These are phyloP conservation scores for Pseudomyrmex gracilis DNA, from an alignment of 1,140 invertebrate genomes.

Conservation along the genomic window DNA sequence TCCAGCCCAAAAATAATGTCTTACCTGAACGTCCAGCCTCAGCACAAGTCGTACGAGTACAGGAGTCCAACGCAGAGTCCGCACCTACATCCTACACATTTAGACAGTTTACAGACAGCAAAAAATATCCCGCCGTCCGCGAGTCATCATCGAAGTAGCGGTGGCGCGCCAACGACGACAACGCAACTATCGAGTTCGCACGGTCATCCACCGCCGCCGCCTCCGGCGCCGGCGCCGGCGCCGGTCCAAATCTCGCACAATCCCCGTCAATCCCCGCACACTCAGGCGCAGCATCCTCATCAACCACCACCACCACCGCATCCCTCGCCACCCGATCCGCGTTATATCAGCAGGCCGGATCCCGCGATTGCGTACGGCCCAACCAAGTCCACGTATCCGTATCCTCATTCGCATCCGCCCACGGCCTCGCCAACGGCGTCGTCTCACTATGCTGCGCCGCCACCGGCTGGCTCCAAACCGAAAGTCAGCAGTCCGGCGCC, in stretches of 20 bases:
- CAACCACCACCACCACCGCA: conserved; percentile 79
- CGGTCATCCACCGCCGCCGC: conserved; percentile 71
- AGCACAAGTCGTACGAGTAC: conserved; percentile 86
- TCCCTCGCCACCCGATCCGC: conserved; percentile 85
- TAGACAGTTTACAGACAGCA: conserved; percentile 77
- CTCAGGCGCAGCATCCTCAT: conserved; percentile 75
- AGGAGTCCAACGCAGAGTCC: conserved; percentile 87
- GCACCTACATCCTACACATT: conserved; percentile 82
- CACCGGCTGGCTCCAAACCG: conserved; percentile 86
- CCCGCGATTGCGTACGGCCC: conserved; percentile 76
- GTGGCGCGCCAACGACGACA: conserved; percentile 73
- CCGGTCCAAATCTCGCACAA: conserved; percentile 80
- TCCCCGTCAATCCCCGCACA: conserved; percentile 81
- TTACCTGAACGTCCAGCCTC: conserved; percentile 87
- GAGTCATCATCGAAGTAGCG: conserved; percentile 73
- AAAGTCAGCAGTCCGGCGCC: conserved; percentile 92
- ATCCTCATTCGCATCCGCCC: conserved; percentile 77
- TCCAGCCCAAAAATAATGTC: conserved; percentile 88
- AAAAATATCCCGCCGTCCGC: conserved; percentile 76
- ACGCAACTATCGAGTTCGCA: conserved; percentile 82
- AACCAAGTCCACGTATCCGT: conserved; percentile 80
- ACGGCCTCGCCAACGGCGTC: conserved; percentile 72
- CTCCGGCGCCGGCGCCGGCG: conserved; percentile 82
- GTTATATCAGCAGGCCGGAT: conserved; percentile 80
- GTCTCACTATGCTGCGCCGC: conserved; percentile 78